Percentiles rank a stretch among this genome's conserved stretches.
Evolutionary conservation across 1,140 invertebrate species (phyloP).

Genomic region (Polypedilum pembai): DNA sequence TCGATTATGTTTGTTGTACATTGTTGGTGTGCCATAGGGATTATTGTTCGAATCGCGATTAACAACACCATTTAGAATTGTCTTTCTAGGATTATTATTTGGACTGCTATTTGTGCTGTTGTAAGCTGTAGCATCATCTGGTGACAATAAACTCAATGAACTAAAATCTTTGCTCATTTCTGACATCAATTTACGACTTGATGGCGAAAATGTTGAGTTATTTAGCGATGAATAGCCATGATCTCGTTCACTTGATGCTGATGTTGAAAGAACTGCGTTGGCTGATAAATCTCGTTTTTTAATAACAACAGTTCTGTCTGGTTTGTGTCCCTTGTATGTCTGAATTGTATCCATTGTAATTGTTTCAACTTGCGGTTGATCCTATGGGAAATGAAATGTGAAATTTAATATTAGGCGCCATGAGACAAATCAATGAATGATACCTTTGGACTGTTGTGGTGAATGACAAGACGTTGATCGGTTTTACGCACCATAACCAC

Average conservation of each 20-base stretch:
- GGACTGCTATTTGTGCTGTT: slow-evolving; percentile 12
- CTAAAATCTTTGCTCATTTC: slow-evolving; percentile 22
- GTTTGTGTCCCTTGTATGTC: slow-evolving; percentile 50
- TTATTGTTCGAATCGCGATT: slow-evolving; percentile 21
- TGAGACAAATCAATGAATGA: not conserved
- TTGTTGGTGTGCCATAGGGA: slow-evolving; percentile 13
- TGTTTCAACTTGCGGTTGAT: slow-evolving; percentile 47
- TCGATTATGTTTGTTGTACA: not conserved
- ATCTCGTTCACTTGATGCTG: not conserved
- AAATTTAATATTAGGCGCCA: not conserved
- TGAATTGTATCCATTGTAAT: slow-evolving; percentile 54
- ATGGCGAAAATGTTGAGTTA: not conserved
- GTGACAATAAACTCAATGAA: not conserved
- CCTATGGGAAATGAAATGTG: slow-evolving; percentile 31
- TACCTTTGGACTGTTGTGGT: slow-evolving; percentile 30
- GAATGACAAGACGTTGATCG: slow-evolving; percentile 48
- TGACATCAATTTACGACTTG: slow-evolving; percentile 30
- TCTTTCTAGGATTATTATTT: slow-evolving; percentile 21
- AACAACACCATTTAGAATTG: not conserved
- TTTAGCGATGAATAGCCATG: not conserved
- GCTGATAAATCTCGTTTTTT: slow-evolving; percentile 46
- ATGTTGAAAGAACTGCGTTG: not conserved
- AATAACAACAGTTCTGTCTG: slow-evolving; percentile 50
- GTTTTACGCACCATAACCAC: slow-evolving; percentile 58
- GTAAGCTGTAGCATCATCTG: not conserved